Percentiles rank a stretch among this genome's conserved stretches.
Conservation (phyloP, 2,888 invertebrate genomes). For the Conomelus anceps region DNA sequence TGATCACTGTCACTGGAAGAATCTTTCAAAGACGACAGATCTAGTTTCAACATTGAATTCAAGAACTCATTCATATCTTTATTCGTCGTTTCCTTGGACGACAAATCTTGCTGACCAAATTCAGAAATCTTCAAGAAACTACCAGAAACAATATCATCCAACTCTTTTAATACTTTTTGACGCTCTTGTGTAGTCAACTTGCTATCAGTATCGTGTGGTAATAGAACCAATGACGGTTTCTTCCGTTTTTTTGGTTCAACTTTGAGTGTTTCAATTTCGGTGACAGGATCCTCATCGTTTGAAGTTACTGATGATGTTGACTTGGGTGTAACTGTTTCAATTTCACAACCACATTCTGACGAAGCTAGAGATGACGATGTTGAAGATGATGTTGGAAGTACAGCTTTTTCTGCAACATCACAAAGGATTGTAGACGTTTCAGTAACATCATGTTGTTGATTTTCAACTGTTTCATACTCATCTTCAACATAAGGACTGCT, state of each 20-base stretch:
- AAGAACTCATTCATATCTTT: slow-evolving; percentile 27
- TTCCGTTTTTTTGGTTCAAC: not conserved
- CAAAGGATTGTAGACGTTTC: slow-evolving; percentile 17
- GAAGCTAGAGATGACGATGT: slow-evolving; percentile 20
- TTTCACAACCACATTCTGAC: slow-evolving; percentile 31
- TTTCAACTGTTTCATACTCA: slow-evolving; percentile 9
- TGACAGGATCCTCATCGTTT: not conserved
- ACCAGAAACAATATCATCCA: slow-evolving; percentile 36
- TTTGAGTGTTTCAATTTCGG: not conserved
- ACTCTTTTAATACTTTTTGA: slow-evolving; percentile 34
- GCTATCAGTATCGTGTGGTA: not conserved
- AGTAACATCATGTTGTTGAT: slow-evolving; percentile 14
- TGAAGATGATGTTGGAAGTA: not conserved
- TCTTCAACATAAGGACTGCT: slow-evolving; percentile 26
- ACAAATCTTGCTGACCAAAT: slow-evolving; percentile 18
- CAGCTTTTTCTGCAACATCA: slow-evolving; percentile 17
- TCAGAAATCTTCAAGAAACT: slow-evolving; percentile 30
- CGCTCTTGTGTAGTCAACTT: slow-evolving; percentile 35
- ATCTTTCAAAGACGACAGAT: slow-evolving; percentile 37
- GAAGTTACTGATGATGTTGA: slow-evolving; percentile 19
- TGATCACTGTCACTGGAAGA: slow-evolving; percentile 19
- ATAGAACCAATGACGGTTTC: not conserved
- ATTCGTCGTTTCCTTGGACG: not conserved
- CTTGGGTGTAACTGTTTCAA: slow-evolving; percentile 29
- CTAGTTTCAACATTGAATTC: slow-evolving; percentile 39